Evolutionary conservation across 2,888 invertebrate genomes (phyloP), one percentile per base, ranked within the genome.

Genomic region (Noctua janthina): DNA sequence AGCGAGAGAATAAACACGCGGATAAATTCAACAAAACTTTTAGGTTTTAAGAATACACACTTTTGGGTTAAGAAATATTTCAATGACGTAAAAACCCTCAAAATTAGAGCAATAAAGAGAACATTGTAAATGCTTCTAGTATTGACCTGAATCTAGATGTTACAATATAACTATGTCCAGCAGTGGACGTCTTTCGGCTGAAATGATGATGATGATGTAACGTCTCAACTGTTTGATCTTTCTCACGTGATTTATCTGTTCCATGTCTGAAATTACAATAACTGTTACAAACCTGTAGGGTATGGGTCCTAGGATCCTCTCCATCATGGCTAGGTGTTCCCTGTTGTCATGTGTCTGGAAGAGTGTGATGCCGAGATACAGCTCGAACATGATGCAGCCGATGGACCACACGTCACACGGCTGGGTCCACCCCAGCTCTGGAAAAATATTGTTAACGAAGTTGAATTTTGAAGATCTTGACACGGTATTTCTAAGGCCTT

Each of bases 291-390:
- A 91, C 99, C 99, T 98, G 97, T 98, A 98, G 76, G 99, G 99
- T 94, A 99, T 98, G 90, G 99, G 98, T 83, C 99, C 99, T 84
- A 99, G 97, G 92, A 99, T 99, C 91, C 99, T 97, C 96, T 99
- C 99, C 99, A 99, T 99, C 99, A 99, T 99, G 90, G 99, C 99
- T 94, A 99, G 98, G 97, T 99, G 99, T 95, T 99, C 99, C 89
- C 99, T 98, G 97, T 99, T 99, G 97, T 99, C 99, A 97, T 99
- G 99, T 64, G 99, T 99, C 98, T 99, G 99, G 97, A 99, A 99
- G 90, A 99, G 97, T 84, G 99, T 99, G 93, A 99, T 99, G 91
- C 99, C 99, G 93, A 99, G 98, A 97, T 99, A 99, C 92, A 99
- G 97, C 97, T 99, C 99, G 97, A 99, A 99, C 96, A 99, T 98